Percentiles rank a stretch among this genome's conserved stretches.
Evolutionary conservation across 2,797 vertebrate species (phyloP).

Genomic region (Lacerta agilis): DNA sequence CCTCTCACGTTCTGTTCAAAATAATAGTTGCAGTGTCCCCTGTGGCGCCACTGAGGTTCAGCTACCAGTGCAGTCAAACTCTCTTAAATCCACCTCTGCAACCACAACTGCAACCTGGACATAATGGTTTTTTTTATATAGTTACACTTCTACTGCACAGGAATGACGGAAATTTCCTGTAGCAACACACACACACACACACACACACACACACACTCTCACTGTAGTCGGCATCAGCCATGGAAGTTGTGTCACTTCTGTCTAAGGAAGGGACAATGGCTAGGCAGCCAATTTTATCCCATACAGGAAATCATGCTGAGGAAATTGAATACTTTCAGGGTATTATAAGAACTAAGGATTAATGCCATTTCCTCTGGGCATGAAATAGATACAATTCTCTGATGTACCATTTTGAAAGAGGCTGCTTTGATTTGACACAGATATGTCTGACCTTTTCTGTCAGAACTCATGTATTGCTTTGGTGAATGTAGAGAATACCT

Average conservation of each 20-base stretch:
- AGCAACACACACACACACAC: background rate
- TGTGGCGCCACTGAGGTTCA: no score
- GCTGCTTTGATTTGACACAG: conserved; percentile 40
- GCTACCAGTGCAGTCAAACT: no score
- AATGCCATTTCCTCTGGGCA: conserved; percentile 24
- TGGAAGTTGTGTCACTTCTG: background rate
- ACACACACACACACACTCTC: no score
- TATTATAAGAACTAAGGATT: conserved; percentile 26
- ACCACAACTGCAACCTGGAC: no score
- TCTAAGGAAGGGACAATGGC: background rate
- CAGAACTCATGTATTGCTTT: background rate
- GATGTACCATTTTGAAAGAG: conserved; percentile 39
- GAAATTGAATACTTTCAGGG: background rate
- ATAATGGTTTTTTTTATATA: background rate
- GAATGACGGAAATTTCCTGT: background rate
- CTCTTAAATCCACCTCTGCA: no score
- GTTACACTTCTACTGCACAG: background rate
- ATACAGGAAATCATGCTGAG: background rate
- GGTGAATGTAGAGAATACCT: background rate
- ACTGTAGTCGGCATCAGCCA: background rate
- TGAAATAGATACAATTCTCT: conserved; percentile 14
- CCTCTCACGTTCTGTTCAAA: no score
- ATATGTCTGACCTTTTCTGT: conserved; percentile 34
- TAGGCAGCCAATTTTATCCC: background rate
- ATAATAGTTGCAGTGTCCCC: no score